phyloP scores from a whole-genome alignment of 2,113 vertebrate genomes.

The Corythaeola cristata region DNA sequence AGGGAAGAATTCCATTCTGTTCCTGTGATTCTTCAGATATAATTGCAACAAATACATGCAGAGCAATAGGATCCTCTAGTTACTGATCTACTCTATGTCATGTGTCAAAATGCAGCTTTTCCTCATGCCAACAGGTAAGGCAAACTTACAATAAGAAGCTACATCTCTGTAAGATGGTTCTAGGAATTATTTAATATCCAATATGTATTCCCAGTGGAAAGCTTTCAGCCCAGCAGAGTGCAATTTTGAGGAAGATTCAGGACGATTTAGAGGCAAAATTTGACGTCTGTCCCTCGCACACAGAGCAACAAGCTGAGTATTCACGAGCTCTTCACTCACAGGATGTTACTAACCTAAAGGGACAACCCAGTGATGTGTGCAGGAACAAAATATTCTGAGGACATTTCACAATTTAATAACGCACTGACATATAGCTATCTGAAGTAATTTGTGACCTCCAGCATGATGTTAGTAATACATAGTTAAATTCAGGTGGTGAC shows the following conservation, averaged over 20 bases:
- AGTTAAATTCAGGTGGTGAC: neutral
- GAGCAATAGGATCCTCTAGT: neutral
- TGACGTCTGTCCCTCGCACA: neutral
- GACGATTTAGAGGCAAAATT: neutral
- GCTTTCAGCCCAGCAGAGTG: neutral
- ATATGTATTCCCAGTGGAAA: neutral
- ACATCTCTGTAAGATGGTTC: neutral
- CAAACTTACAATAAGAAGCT: neutral
- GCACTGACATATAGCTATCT: neutral
- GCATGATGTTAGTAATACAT: neutral
- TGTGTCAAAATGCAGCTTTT: neutral
- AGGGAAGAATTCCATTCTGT: neutral
- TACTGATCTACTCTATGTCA: neutral
- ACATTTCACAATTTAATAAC: conserved; percentile 39
- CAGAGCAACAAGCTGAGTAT: neutral
- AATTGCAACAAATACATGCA: neutral
- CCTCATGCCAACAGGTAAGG: neutral
- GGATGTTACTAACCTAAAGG: neutral
- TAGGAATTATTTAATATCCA: conserved; percentile 9
- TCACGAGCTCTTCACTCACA: neutral
- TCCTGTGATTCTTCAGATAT: neutral
- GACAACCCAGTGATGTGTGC: neutral
- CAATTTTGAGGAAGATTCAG: neutral
- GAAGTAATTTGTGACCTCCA: neutral
- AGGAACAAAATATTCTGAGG: conserved; percentile 19